phyloP scores from a whole-genome alignment of 2,797 vertebrate species.

The Peromyscus melanophrys region DNA sequence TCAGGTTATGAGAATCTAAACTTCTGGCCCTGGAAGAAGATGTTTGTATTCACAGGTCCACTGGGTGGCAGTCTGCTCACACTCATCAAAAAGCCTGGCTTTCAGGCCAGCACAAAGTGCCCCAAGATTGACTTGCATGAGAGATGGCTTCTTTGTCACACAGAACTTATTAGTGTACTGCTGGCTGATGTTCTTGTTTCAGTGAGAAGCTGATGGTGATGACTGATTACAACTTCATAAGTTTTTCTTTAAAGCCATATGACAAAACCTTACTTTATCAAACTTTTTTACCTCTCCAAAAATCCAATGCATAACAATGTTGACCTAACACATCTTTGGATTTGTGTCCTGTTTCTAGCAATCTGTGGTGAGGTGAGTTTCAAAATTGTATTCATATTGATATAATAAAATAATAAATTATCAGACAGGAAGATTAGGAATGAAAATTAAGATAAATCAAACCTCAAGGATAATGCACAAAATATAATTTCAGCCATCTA shows the following conservation, averaged over 20 bases:
- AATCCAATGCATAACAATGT: neutral
- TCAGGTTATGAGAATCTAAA: neutral
- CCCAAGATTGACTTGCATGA: neutral
- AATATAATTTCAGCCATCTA: neutral
- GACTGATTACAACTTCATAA: neutral
- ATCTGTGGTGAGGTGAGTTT: neutral
- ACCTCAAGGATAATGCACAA: neutral
- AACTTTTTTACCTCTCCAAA: neutral
- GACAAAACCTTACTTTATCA: rapidly evolving
- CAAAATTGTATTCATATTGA: neutral
- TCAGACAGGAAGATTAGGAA: neutral
- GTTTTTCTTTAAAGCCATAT: neutral
- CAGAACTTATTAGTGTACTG: neutral
- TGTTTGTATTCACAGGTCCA: neutral
- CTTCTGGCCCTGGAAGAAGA: neutral
- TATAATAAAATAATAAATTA: neutral
- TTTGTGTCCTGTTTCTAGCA: neutral
- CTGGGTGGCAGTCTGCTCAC: neutral
- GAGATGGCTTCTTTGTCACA: neutral
- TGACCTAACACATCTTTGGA: neutral
- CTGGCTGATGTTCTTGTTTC: neutral
- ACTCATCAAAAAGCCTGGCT: neutral
- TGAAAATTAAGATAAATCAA: neutral
- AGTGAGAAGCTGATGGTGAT: neutral
- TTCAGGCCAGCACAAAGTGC: neutral